Evolutionary conservation across 1,140 invertebrate genomes (phyloP).

Genomic region (Rhizoglyphus robini): DNA sequence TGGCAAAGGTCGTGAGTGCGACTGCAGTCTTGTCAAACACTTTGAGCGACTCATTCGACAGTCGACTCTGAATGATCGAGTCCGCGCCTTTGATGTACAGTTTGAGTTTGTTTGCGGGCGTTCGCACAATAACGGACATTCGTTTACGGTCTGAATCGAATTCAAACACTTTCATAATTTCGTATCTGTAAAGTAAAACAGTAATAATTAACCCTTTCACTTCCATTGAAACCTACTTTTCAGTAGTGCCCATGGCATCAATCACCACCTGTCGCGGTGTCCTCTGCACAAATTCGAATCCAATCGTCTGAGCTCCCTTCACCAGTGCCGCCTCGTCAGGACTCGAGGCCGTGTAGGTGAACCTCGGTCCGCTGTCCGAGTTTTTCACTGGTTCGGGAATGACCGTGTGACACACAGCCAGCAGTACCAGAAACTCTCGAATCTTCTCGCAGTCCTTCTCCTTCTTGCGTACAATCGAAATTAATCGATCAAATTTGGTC

Average conservation of each 20-base stretch:
- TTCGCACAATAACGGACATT: constrained; percentile 79
- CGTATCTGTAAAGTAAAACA: constrained; percentile 41
- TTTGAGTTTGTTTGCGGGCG: constrained; percentile 61
- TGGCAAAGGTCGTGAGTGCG: constrained; percentile 84
- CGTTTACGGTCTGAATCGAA: constrained; percentile 85
- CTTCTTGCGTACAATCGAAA: constrained; percentile 1
- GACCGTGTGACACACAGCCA: constrained; percentile 95
- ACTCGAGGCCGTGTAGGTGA: constrained; percentile 90
- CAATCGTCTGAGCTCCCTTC: constrained; percentile 68
- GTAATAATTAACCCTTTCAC: no score
- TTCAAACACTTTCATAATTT: constrained; percentile 91
- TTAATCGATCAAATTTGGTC: constrained; percentile 2
- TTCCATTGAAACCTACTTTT: constrained; percentile 59
- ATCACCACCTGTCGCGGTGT: constrained; percentile 68
- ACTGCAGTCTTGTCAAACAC: constrained; percentile 47
- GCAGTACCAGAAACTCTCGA: constrained; percentile 56
- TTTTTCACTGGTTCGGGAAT: constrained; percentile 59
- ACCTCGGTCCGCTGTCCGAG: constrained; percentile 29
- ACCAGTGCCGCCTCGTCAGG: constrained; percentile 89
- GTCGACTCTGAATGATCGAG: constrained; percentile 58
- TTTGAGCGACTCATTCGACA: constrained; percentile 36
- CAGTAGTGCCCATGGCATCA: constrained; percentile 44
- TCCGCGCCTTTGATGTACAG: constrained; percentile 82
- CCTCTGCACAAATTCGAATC: constrained; percentile 76
- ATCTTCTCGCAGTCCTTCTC: constrained; percentile 1